These are phyloP conservation scores for Eurytoma californica DNA, from an alignment of 2,888 invertebrate genomes.

Conservation along the genomic window DNA sequence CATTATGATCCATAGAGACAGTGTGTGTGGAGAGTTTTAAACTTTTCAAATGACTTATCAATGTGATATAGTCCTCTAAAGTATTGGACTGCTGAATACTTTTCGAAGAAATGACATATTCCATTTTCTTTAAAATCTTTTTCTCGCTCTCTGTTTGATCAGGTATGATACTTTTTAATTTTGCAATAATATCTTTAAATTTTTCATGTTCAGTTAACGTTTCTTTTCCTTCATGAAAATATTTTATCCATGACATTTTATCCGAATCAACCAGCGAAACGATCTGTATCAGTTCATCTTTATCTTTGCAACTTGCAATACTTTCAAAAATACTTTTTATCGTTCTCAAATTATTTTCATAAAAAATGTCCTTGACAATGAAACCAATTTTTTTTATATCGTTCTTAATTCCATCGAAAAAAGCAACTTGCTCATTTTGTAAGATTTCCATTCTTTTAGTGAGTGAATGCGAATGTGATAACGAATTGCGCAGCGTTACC, in stretches of 20 bases:
- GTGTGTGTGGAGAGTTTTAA: background rate
- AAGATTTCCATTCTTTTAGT: slow-evolving; percentile 52
- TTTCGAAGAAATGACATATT: slow-evolving; percentile 27
- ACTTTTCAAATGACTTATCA: background rate
- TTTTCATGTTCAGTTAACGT: too few species aligned
- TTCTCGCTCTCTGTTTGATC: slow-evolving; percentile 41
- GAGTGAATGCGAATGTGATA: slow-evolving; percentile 54
- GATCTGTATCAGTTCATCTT: slow-evolving; percentile 24
- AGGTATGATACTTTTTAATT: slow-evolving; percentile 5
- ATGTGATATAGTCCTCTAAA: background rate
- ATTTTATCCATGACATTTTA: too few species aligned
- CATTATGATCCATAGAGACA: background rate
- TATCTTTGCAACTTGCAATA: slow-evolving; percentile 12
- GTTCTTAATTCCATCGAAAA: slow-evolving; percentile 42
- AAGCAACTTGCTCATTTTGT: slow-evolving; percentile 46
- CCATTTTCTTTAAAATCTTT: slow-evolving; percentile 44
- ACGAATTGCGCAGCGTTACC: slow-evolving; percentile 50
- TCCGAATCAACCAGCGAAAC: slow-evolving; percentile 1
- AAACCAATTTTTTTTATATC: slow-evolving; percentile 48
- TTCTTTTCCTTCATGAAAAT: too few species aligned
- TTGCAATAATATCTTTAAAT: background rate
- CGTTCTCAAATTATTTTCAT: slow-evolving; percentile 49
- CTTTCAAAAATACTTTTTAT: slow-evolving; percentile 28
- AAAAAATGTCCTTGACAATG: slow-evolving; percentile 48
- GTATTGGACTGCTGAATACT: slow-evolving; percentile 7